phyloP scores from a whole-genome alignment of 35 echinoderm and acorn worm species.

The Patiria miniata region DNA sequence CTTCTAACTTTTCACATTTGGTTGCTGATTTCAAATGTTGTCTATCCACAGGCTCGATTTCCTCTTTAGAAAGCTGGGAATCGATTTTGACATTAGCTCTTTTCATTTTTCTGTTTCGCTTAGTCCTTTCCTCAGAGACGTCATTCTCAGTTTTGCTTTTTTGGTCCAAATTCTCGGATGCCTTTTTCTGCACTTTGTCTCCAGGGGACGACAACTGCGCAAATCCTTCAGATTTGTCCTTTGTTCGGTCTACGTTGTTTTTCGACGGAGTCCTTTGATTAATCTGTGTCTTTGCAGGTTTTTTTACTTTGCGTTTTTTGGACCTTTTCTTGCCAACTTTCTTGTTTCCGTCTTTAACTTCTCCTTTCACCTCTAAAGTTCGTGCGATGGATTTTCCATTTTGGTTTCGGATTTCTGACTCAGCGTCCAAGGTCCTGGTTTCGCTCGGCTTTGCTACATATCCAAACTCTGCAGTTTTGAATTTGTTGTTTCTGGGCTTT shows the following conservation, averaged over 20 bases:
- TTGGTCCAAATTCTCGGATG: too few relatives aligned
- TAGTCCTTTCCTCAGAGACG: too few relatives aligned
- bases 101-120: not conserved
- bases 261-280: not conserved
- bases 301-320: conserved; percentile 8
- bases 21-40: not conserved
- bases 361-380: not conserved
- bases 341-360: not conserved
- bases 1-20: not conserved
- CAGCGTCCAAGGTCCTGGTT: not conserved
- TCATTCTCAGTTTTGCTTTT: too few relatives aligned
- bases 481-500: conserved; percentile 82
- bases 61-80: not conserved
- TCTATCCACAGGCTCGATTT: not conserved
- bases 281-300: not conserved
- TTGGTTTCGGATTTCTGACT: not conserved
- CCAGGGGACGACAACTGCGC: not conserved
- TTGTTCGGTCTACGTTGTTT: not conserved
- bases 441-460: not conserved
- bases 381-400: not conserved
- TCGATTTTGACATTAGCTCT: not conserved
- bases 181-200: not conserved
- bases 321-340: conserved; percentile 28
- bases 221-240: not conserved
- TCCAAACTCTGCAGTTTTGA: conserved; percentile 36